Evolutionary conservation across 2,888 invertebrate species (phyloP).

Genomic region (Scrobipalpa costella): DNA sequence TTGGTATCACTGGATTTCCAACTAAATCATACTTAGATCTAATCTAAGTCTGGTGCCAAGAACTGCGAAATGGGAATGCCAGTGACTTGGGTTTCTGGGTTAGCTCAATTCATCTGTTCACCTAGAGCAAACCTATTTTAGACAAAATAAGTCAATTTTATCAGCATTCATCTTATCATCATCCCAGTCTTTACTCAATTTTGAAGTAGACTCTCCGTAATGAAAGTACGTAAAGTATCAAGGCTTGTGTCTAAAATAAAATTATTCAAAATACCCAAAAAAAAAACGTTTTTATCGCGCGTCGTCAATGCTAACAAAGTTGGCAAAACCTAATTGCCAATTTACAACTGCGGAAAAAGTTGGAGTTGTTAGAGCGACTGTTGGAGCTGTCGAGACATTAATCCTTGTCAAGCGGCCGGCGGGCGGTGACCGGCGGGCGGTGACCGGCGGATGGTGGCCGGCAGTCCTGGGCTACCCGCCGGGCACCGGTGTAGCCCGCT

Average conservation of each 20-base stretch:
- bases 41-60: no score
- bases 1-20: no score
- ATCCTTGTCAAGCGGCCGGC: conserved; percentile 7
- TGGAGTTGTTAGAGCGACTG: not conserved
- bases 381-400: not conserved
- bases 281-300: not conserved
- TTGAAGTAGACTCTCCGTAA: not conserved
- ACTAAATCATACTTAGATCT: no score
- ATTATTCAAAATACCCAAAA: not conserved
- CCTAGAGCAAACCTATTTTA: no score
- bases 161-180: no score
- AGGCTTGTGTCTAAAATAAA: not conserved
- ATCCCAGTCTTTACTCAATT: no score
- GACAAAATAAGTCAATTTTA: no score
- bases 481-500: not conserved
- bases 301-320: not conserved
- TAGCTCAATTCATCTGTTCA: no score
- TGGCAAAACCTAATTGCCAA: conserved; percentile 16
- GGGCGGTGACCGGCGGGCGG: no score
- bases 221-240: no score
- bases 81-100: no score
- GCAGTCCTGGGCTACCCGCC: not conserved
- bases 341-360: not conserved
- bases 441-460: not conserved
- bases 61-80: no score